Percentiles rank a stretch among this genome's conserved stretches.
Conservation (phyloP, 92 coral and sea anemone genomes). For the Scolanthus callimorphus region DNA sequence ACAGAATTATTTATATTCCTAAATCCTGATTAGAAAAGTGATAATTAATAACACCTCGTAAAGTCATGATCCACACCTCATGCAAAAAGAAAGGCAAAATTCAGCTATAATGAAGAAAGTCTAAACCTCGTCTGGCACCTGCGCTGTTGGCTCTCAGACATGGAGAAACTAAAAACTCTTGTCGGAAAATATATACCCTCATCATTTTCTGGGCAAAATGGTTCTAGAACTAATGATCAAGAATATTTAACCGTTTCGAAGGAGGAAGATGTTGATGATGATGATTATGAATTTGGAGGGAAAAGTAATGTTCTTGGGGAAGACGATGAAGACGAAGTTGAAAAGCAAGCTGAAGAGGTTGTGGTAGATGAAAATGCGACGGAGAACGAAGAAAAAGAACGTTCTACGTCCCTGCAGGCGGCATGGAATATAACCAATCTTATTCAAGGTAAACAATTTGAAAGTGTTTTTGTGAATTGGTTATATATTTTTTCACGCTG, state of each 20-base stretch:
- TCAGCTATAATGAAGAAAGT: not conserved
- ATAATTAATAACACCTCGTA: not conserved
- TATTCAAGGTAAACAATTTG: slow-evolving; percentile 96
- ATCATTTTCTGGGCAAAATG: not conserved
- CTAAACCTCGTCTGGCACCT: too few species aligned
- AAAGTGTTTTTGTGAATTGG: too few species aligned
- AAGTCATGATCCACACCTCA: not conserved
- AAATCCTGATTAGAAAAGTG: not conserved
- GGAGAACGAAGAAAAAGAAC: slow-evolving; percentile 16
- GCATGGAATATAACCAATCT: slow-evolving; percentile 94
- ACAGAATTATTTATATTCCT: too few species aligned
- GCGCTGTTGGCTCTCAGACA: too few species aligned
- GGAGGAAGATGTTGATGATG: slow-evolving; percentile 37
- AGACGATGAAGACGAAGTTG: slow-evolving; percentile 27
- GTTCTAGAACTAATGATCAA: not conserved
- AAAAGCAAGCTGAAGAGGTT: slow-evolving; percentile 29
- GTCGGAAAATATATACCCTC: not conserved
- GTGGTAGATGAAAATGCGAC: not conserved
- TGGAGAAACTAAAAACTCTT: not conserved
- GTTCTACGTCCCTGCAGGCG: slow-evolving; percentile 85
- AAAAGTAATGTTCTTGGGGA: slow-evolving; percentile 4
- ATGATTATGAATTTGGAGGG: slow-evolving; percentile 44
- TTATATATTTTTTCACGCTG: too few species aligned
- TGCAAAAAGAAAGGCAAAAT: not conserved
- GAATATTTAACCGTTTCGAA: slow-evolving; percentile 51